Evolutionary conservation across 2,113 vertebrate genomes (phyloP).

Genomic region (Dinomys branickii): DNA sequence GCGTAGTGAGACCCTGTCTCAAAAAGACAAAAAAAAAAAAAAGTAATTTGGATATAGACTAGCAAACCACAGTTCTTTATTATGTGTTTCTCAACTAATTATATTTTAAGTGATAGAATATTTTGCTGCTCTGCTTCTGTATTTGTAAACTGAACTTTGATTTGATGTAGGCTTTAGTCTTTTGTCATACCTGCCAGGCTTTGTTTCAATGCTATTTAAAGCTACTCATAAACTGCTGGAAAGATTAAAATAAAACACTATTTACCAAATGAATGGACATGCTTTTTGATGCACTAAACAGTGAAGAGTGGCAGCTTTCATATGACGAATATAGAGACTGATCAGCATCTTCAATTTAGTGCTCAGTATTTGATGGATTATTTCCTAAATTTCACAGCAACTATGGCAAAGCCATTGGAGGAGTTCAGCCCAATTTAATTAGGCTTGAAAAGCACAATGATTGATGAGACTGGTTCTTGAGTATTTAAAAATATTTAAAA

Average conservation of each 20-base stretch:
- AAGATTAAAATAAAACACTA: constrained; percentile 47
- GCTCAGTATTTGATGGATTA: neutral
- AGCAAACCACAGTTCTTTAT: constrained; percentile 6
- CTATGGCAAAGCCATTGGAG: neutral
- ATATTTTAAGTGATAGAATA: neutral
- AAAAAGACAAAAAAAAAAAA: no score
- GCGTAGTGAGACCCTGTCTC: no score
- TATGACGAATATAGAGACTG: neutral
- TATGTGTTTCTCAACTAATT: constrained; percentile 36
- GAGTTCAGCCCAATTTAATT: constrained; percentile 1
- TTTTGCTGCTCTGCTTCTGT: constrained; percentile 14
- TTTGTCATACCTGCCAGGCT: neutral
- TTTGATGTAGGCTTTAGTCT: neutral
- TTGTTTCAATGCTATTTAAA: constrained; percentile 52
- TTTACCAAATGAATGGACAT: neutral
- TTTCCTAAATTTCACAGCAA: constrained; percentile 34
- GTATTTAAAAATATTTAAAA: constrained; percentile 28
- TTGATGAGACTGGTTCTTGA: neutral
- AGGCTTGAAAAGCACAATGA: neutral
- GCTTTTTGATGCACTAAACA: neutral
- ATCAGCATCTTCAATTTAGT: neutral
- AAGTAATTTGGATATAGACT: constrained; percentile 4
- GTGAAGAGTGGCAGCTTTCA: neutral
- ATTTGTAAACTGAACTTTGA: constrained; percentile 28
- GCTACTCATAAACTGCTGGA: constrained; percentile 21